Evolutionary conservation across 2,888 invertebrate species (phyloP), one percentile per base, ranked within the genome.

Genomic region (Stictocephala bisonia): DNA sequence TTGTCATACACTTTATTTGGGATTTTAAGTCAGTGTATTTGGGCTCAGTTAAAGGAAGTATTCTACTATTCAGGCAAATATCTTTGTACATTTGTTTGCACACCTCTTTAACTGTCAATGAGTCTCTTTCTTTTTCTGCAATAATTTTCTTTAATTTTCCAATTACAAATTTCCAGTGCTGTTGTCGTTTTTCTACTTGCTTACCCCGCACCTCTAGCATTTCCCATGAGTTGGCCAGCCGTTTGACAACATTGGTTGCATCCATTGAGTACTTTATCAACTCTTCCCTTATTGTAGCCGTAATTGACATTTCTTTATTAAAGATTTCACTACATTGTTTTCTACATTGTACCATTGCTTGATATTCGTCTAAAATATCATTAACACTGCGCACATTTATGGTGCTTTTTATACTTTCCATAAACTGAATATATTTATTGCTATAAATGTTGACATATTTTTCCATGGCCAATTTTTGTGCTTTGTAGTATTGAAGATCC

Each of bases 391-490:
- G 31, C 9, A 64, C 31, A 11, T 64, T 22, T 22, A 40, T 11
- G 3, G 9, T 20, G 18, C 7, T 20, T 22, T 18, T 26, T 22
- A 64, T 22, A 3, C 15, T 11, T 18, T 64, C 40, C 20, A 64
- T 18, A 18, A 64, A 40, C 20, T 18, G 2, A 35, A 22, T 26
- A 15, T 9, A 64, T 40, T 18, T 64, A 1, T 44, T 15, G 4
- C 3, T 1, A 64, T 64, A 64, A 22, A 18, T 11, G 11, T 22
- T 40, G 22, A 64, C 64, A 20, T 35, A 35, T 18, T 31, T 11
- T 7, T 31, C 64, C 64, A 64, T 64, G 22, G 15, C 29, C 13
- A 18, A 50, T 35, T 51, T 51, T 9, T 72, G n/a, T n/a, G n/a
- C 15, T 64, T 27, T 64, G 18, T 40, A 35, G 20, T n/a, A 40